phyloP scores from a whole-genome alignment of 2,113 vertebrate species.

The Neolamprologus fasciatus region DNA sequence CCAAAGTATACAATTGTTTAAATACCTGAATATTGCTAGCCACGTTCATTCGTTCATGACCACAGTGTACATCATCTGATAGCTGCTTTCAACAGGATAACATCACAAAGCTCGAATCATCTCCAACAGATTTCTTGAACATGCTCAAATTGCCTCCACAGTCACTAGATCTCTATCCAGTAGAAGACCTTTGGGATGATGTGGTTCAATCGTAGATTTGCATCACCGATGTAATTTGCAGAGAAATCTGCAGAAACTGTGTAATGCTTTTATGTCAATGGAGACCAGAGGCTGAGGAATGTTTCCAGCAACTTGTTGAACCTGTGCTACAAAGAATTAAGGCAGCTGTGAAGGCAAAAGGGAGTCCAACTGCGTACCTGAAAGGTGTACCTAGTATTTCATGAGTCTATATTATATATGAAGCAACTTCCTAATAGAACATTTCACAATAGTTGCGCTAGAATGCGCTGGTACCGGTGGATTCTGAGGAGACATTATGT shows the following conservation, averaged over 20 bases:
- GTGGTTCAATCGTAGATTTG: background rate
- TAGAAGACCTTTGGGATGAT: background rate
- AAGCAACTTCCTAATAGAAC: background rate
- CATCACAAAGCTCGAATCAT: background rate
- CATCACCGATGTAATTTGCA: background rate
- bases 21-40: background rate
- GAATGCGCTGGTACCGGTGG: background rate
- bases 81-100: background rate
- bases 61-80: background rate
- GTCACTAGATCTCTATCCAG: background rate
- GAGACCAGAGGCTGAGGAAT: background rate
- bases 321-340: background rate
- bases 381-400: background rate
- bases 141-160: background rate
- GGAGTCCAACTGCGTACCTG: background rate
- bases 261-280: rapidly evolving
- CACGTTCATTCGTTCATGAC: background rate
- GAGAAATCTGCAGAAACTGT: background rate
- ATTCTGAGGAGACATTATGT: background rate
- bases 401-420: background rate
- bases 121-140: background rate
- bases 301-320: background rate
- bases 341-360: background rate
- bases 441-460: background rate
- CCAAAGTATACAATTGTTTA: background rate